Conservation (phyloP, 2,888 invertebrate species). For the Eulithis testata region DNA sequence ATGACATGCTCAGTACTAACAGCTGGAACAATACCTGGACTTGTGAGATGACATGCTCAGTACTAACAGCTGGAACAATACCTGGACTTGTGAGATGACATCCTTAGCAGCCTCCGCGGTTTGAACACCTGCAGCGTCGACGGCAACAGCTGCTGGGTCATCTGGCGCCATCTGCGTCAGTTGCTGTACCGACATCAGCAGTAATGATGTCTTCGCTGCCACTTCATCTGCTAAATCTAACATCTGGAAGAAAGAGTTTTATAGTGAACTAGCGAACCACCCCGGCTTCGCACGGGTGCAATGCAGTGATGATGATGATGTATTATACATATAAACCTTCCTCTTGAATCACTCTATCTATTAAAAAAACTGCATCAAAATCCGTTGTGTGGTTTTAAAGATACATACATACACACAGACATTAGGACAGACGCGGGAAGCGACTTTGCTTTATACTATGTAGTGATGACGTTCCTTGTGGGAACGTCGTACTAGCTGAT, state of each 20-base stretch:
- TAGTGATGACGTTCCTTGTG: no score
- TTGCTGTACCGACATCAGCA: slow-evolving; percentile 53
- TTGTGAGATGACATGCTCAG: slow-evolving; percentile 52
- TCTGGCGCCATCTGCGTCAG: slow-evolving; percentile 39
- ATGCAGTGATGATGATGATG: no score
- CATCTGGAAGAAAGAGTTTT: slow-evolving; percentile 45
- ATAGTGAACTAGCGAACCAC: no score
- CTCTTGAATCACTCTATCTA: no score
- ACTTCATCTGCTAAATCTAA: slow-evolving; percentile 57
- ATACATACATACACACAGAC: no score
- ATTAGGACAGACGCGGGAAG: no score
- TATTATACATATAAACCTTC: no score
- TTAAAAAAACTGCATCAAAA: no score
- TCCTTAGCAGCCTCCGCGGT: slow-evolving; percentile 56
- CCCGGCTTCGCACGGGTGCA: no score
- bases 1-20: slow-evolving; percentile 50
- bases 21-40: slow-evolving; percentile 53
- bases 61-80: slow-evolving; percentile 32
- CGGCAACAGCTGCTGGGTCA: slow-evolving; percentile 40
- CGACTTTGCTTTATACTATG: no score
- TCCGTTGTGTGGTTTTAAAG: no score
- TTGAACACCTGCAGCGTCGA: slow-evolving; percentile 51
- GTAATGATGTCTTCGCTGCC: slow-evolving; percentile 51
- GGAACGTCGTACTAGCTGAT: no score
- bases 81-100: slow-evolving; percentile 61